Base-by-base conservation (phyloP, 2,113 vertebrate genomes). In the Alethe diademata region DNA sequence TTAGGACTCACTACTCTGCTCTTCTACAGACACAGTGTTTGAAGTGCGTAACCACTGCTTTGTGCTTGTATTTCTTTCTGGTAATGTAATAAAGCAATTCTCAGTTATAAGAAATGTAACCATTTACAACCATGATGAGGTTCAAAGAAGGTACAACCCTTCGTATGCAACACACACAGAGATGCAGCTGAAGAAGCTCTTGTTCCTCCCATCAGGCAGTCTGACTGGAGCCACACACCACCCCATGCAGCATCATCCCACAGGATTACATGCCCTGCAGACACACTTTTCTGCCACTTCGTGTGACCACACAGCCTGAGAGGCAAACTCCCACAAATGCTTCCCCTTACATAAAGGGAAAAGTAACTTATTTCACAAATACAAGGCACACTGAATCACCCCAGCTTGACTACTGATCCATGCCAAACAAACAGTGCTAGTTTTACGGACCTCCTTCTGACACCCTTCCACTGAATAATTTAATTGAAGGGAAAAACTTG, bases 151-250 rank as follows among this genome's bases (percentile, higher is more conserved):
- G 60, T 51, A 28, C 33, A 64, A 45, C 64, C 47, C 78, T 42
- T 6, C 2, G 45, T 20, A 11, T 0, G 0, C 16, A 57, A n/a
- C 36, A 45, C 31, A 28, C 18, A 38, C 7, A 26, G n/a, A 14
- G 20, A 5, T 2, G 42, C 17, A 43, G 35, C 57, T 8, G 18
- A n/a, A 61, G 18, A n/a, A 71, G 60, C 14, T 64, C 38, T 31
- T 0, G 0, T 4, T 81, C n/a, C n/a, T 53, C 29, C 76, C 76
- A 9, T 31, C 48, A 29, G 23, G 28, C 33, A 25, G 35, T 2
- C 42, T n/a, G 31, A 54, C 1, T 1, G 35, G 47, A 60, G 28
- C 13, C 48, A 66, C 72, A 66, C 8, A 5, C 26, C 60, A 48
- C 3, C 54, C 50, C 36, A 9, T 1, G 4, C 75, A 90, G 50